These are phyloP conservation scores for Syncerus caffer DNA, from an alignment of 2,797 vertebrate species.

Conservation along the genomic window DNA sequence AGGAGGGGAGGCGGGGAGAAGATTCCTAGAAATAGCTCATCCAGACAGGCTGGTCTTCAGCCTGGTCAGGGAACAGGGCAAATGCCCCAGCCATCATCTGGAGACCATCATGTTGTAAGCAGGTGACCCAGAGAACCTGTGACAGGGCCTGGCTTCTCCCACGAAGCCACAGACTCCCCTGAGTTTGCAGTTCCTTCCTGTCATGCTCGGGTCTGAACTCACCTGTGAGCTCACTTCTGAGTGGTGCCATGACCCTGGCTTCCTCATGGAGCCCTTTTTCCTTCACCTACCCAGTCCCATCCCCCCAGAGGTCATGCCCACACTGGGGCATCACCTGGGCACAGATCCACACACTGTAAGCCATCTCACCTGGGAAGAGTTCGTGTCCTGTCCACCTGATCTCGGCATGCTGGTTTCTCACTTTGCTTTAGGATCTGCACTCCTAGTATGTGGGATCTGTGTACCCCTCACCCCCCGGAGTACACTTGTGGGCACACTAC, in stretches of 20 bases:
- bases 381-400: neutral
- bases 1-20: neutral
- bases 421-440: conserved; percentile 4
- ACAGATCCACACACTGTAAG: neutral
- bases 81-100: neutral
- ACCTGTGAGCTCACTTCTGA: neutral
- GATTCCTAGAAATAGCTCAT: neutral
- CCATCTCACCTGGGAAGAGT: neutral
- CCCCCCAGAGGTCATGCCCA: neutral
- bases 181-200: neutral
- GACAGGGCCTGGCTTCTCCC: neutral
- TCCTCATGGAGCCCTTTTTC: neutral
- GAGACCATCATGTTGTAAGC: neutral
- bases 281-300: neutral
- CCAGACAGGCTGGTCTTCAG: neutral
- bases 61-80: neutral
- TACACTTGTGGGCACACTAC: neutral
- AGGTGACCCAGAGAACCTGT: neutral
- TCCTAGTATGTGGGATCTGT: neutral
- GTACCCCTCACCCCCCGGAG: neutral
- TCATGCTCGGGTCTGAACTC: neutral
- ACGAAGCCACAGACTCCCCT: neutral
- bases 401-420: neutral
- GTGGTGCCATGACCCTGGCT: neutral
- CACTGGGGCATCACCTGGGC: neutral